phyloP scores from a whole-genome alignment of 2,797 vertebrate species.

The Merluccius polli region DNA sequence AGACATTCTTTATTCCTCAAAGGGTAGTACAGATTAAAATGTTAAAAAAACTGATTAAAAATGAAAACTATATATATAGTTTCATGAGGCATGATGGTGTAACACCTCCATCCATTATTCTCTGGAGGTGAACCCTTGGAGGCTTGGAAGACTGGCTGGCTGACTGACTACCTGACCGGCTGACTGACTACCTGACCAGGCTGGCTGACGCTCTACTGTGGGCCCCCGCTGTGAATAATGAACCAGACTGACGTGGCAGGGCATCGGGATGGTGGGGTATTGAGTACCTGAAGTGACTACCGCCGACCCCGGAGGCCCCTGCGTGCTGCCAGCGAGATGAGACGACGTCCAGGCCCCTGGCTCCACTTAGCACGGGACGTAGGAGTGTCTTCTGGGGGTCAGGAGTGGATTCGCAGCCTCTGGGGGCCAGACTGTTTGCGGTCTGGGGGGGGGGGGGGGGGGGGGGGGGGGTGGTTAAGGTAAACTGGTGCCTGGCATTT shows the following conservation, averaged over 20 bases:
- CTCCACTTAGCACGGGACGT: slow-evolving; percentile 47
- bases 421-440: slow-evolving; percentile 35
- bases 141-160: neutral
- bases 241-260: slow-evolving; percentile 55
- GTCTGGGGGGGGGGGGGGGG: slow-evolving; percentile 8
- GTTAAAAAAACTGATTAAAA: too few species aligned
- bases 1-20: too few species aligned
- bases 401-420: slow-evolving; percentile 43
- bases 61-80: too few species aligned
- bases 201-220: slow-evolving; percentile 1
- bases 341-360: slow-evolving; percentile 54
- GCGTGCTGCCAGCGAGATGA: slow-evolving; percentile 52
- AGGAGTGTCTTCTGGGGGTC: slow-evolving; percentile 40
- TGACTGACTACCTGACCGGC: too few species aligned
- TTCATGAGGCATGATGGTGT: neutral
- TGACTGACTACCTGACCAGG: slow-evolving; percentile 16
- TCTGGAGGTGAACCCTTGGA: neutral
- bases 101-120: neutral
- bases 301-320: slow-evolving; percentile 59
- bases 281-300: slow-evolving; percentile 69
- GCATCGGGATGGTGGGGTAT: slow-evolving; percentile 47
- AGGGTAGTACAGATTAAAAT: too few species aligned
- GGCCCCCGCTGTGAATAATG: slow-evolving; percentile 52
- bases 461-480: slow-evolving; percentile 39
- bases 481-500: slow-evolving; percentile 33